Base-by-base conservation (phyloP, 2,888 invertebrate genomes). In the Diarsia brunnea region DNA sequence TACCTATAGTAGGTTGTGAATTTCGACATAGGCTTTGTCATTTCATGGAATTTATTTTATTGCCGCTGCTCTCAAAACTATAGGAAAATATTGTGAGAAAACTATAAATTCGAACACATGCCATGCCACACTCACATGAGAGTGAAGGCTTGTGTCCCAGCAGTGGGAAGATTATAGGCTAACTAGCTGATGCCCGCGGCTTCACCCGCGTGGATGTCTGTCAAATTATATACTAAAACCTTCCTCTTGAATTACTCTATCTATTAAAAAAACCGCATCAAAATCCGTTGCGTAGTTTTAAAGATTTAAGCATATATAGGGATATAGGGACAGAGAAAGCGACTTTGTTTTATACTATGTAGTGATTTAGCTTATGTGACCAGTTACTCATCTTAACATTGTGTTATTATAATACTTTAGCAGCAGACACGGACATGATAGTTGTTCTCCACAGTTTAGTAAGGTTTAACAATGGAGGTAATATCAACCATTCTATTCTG, bases 391-490 rank as follows among this genome's bases (percentile, higher is more conserved):
- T 68, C 2, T 49, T 7, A 10, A 49, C 12, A 43, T 78, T 31
- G 1, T 79, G n/a, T 49, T 27, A 4, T 49, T 27, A 4, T 47
- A 16, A 53, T 31, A 73, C 75, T 80, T 86, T 95, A 96, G 90
- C 93, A 97, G 98, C 97, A 84, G 98, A 99, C 91, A 97, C 98
- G 0, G 97, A 97, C 70, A 97, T 98, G 60, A 97, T 98, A 68
- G 97, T 99, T 83, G 95, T 97, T 3, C 96, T 99, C 43, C 97
- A 97, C 65, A 98, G 98, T 51, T 98, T 98, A 1, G 95, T 99
- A 61, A 98, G 98, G 91, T 99, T 99, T 94, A 99, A 99, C 95
- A 99, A 99, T 19, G 99, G 99, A 73, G 99, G 99, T 45, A 99
- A 99, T 93, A 96, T 99, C 49, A 99, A 99, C 95, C 99, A 99